A percentile compares a stretch with the other conserved stretches of the same genome.
Evolutionary conservation across 2,888 invertebrate genomes (phyloP).

Genomic region (Mythimna vitellina): DNA sequence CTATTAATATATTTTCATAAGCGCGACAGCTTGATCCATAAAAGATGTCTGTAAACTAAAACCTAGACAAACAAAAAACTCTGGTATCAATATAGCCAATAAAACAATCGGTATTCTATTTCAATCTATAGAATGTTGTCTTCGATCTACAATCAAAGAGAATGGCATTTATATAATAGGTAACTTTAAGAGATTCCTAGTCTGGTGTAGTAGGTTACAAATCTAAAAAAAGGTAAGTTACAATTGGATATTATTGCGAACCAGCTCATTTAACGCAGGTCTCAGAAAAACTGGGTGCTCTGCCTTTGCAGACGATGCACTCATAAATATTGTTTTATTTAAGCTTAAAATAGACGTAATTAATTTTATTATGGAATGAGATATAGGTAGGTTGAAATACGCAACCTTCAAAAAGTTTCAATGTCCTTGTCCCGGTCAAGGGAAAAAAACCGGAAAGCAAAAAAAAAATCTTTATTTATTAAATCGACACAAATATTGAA

Average conservation of each 20-base stretch:
- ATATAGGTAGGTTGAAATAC: neutral
- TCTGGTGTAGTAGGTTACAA: too few species aligned
- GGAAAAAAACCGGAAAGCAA: constrained; percentile 60
- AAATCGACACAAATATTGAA: constrained; percentile 67
- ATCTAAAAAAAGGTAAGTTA: neutral
- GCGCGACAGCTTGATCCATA: neutral
- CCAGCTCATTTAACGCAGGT: neutral
- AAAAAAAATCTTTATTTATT: constrained; percentile 58
- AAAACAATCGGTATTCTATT: constrained; percentile 6
- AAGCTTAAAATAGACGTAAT: neutral
- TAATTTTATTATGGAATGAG: neutral
- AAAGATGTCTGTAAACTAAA: neutral
- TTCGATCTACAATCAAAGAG: neutral
- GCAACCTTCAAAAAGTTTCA: neutral
- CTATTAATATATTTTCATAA: neutral
- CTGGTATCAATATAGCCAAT: neutral
- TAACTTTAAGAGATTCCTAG: neutral
- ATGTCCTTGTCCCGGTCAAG: constrained; percentile 61
- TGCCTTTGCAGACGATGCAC: neutral
- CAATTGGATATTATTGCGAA: neutral
- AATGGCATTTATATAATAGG: constrained; percentile 11
- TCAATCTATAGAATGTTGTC: constrained; percentile 12
- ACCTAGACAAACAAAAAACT: neutral
- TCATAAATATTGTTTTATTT: neutral
- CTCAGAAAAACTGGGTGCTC: neutral